phyloP scores from a whole-genome alignment of 2,797 vertebrate species.

The Morus bassanus region DNA sequence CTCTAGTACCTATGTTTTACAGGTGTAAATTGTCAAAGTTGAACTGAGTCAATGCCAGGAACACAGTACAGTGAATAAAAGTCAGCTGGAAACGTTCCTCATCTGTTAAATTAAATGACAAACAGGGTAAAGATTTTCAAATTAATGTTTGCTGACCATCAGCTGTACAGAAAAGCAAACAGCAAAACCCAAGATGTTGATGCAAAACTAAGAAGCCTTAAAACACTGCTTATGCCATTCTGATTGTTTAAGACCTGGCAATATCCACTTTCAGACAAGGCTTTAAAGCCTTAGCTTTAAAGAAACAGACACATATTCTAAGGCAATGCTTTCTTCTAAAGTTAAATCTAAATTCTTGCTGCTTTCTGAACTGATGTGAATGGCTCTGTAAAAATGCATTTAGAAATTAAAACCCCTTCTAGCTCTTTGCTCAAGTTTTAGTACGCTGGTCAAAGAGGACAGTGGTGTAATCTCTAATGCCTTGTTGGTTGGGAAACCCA shows the following conservation, averaged over 20 bases:
- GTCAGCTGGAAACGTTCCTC: background rate
- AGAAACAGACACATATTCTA: background rate
- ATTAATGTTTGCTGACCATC: background rate
- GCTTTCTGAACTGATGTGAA: background rate
- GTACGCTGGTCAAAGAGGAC: background rate
- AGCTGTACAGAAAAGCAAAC: background rate
- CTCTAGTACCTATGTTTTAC: background rate
- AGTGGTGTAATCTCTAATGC: background rate
- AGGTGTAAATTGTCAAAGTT: background rate
- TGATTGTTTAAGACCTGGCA: background rate
- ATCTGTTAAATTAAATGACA: background rate
- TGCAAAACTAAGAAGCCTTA: background rate
- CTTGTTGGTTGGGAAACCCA: fast-evolving
- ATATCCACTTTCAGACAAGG: background rate
- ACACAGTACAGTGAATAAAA: background rate
- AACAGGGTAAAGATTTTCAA: background rate
- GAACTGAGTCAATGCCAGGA: background rate
- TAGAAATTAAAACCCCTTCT: background rate
- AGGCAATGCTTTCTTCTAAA: background rate
- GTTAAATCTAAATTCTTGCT: background rate
- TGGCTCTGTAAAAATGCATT: background rate
- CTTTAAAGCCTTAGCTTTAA: background rate
- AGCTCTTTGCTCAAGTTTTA: background rate
- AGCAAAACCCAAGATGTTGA: background rate
- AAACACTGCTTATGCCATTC: background rate